Evolutionary conservation across 2,113 vertebrate species (phyloP).

Genomic region (Melanotaenia duboulayi): DNA sequence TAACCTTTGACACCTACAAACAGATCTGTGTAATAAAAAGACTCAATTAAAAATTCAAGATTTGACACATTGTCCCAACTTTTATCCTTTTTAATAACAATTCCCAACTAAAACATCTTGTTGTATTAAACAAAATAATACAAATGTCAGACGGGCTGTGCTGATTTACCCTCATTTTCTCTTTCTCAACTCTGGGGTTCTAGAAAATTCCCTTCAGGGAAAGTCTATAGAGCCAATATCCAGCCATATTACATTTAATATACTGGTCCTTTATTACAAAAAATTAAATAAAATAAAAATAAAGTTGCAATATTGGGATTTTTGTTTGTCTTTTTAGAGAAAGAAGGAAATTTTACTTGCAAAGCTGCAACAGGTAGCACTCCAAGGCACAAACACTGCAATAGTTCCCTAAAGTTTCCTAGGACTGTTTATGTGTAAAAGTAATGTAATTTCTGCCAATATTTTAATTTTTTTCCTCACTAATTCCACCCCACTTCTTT

Average conservation of each 20-base stretch:
- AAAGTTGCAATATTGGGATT: too few relatives aligned
- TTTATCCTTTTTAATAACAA: not conserved
- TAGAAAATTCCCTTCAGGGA: not conserved
- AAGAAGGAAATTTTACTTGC: not conserved
- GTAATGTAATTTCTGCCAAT: conserved; percentile 5
- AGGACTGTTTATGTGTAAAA: not conserved
- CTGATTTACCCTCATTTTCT: not conserved
- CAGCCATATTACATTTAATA: not conserved
- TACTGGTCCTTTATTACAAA: not conserved
- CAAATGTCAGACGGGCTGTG: not conserved
- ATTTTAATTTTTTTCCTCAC: not conserved
- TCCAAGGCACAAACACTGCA: conserved; percentile 4
- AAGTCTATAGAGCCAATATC: not conserved
- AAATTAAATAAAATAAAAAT: not conserved
- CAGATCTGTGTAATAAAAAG: not conserved
- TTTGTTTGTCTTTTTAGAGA: not conserved
- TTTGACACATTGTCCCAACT: not conserved
- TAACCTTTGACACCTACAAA: conserved; percentile 9
- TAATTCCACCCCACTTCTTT: not conserved
- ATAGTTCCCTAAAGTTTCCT: not conserved
- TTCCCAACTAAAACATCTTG: not conserved
- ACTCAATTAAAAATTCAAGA: not conserved
- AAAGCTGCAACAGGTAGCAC: not conserved
- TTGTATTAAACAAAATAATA: not conserved
- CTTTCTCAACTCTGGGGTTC: not conserved